A percentile compares a stretch with the other conserved stretches of the same genome.
Evolutionary conservation across 2,888 invertebrate genomes (phyloP).

Genomic region (Orthosia cruda): DNA sequence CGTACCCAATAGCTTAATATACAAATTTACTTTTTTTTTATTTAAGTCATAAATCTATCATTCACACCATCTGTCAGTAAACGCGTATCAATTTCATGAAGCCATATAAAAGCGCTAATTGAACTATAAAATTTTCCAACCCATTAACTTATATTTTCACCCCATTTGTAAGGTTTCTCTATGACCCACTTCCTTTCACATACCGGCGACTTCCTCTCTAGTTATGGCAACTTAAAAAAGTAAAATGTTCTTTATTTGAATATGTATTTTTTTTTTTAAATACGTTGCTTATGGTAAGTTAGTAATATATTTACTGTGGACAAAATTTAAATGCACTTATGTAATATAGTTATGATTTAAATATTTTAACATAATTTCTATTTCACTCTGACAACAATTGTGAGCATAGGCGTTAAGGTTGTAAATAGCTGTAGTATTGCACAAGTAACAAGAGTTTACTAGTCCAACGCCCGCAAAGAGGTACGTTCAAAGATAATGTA

Average conservation of each 20-base stretch:
- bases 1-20: not conserved
- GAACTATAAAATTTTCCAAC: constrained; percentile 59
- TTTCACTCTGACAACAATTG: not conserved
- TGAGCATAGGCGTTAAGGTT: not conserved
- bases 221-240: constrained; percentile 20
- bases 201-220: constrained; percentile 30
- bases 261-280: constrained; percentile 3
- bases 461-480: constrained; percentile 16
- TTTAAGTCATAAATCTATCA: not conserved
- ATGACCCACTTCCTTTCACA: constrained; percentile 40
- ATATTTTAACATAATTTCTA: constrained; percentile 11
- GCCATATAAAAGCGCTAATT: constrained; percentile 57
- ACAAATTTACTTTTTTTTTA: not conserved
- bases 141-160: constrained; percentile 62
- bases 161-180: constrained; percentile 53
- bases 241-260: constrained; percentile 30
- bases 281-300: not conserved
- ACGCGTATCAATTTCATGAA: constrained; percentile 57
- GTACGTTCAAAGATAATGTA: no score
- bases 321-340: not conserved
- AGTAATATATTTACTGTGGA: not conserved
- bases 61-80: constrained; percentile 9
- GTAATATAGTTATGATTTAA: not conserved
- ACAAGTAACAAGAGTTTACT: constrained; percentile 1
- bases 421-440: not conserved